Conservation (phyloP, 2,113 vertebrate species). For the Lipophrys pholis region DNA sequence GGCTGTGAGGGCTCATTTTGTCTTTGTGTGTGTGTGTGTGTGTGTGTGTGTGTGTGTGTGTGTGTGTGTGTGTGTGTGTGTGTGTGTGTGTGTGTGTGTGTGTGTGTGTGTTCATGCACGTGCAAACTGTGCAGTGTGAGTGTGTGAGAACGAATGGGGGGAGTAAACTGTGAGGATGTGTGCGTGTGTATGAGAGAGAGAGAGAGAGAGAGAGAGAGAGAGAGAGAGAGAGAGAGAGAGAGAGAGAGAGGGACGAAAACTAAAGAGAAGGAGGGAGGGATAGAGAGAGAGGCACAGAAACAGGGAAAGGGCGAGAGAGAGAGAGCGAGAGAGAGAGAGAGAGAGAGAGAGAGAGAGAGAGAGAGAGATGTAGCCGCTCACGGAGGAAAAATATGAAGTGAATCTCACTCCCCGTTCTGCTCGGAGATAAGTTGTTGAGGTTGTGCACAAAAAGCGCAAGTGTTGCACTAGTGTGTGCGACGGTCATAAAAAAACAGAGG, state of each 20-base stretch:
- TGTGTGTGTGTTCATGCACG: conserved; percentile 12
- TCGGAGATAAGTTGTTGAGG: conserved; percentile 48
- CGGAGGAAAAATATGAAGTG: conserved; percentile 46
- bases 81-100: conserved; percentile 28
- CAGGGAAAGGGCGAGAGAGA: neutral
- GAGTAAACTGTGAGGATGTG: conserved; percentile 53
- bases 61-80: conserved; percentile 26
- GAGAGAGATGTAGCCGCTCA: conserved; percentile 32
- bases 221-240: conserved; percentile 29
- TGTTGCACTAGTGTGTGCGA: conserved; percentile 27
- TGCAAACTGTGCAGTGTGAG: conserved; percentile 15
- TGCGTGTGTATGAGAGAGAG: conserved; percentile 39
- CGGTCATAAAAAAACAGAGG: conserved; percentile 33
- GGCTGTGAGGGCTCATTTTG: conserved; percentile 19
- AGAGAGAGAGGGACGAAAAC: neutral
- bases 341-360: conserved; percentile 10
- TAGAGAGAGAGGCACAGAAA: neutral
- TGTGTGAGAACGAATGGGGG: conserved; percentile 45
- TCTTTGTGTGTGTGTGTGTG: conserved; percentile 3
- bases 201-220: conserved; percentile 36
- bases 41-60: conserved; percentile 22
- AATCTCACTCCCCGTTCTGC: conserved; percentile 51
- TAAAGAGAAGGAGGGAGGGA: neutral
- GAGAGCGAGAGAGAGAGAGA: conserved; percentile 8
- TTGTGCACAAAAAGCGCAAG: conserved; percentile 47